Conservation (phyloP, 1,140 invertebrate genomes). For the Dryas iulia region DNA sequence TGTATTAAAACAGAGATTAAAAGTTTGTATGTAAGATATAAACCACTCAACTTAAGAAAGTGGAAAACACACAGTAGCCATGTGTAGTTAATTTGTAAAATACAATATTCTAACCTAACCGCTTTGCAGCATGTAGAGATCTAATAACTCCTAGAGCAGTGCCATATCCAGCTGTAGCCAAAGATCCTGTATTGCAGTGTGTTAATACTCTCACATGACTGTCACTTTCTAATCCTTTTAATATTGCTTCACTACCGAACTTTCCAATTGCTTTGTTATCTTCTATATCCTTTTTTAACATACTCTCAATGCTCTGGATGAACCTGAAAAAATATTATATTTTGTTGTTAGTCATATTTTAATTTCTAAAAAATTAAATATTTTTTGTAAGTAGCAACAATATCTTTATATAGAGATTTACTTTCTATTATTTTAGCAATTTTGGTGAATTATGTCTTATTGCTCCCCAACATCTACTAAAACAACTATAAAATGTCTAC, state of each 20-base stretch:
- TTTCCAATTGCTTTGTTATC: conserved; percentile 93
- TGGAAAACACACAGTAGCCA: too few species aligned
- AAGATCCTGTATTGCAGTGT: conserved; percentile 98
- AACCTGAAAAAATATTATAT: conserved; percentile 81
- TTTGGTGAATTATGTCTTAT: too few species aligned
- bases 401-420: too few species aligned
- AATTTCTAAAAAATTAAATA: neutral
- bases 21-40: too few species aligned
- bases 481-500: too few species aligned
- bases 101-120: conserved; percentile 83
- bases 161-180: conserved; percentile 98
- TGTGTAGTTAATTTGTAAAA: too few species aligned
- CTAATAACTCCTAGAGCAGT: conserved; percentile 98
- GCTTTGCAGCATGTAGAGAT: conserved; percentile 85
- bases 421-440: too few species aligned
- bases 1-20: too few species aligned
- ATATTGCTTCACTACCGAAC: conserved; percentile 89
- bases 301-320: conserved; percentile 86
- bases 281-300: conserved; percentile 91
- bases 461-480: too few species aligned
- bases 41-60: too few species aligned
- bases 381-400: too few species aligned
- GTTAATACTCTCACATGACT: conserved; percentile 89
- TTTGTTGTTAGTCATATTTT: neutral
- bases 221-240: conserved; percentile 80